Base-by-base conservation (phyloP, 2,113 vertebrate species). In the Copsychus sechellarum region DNA sequence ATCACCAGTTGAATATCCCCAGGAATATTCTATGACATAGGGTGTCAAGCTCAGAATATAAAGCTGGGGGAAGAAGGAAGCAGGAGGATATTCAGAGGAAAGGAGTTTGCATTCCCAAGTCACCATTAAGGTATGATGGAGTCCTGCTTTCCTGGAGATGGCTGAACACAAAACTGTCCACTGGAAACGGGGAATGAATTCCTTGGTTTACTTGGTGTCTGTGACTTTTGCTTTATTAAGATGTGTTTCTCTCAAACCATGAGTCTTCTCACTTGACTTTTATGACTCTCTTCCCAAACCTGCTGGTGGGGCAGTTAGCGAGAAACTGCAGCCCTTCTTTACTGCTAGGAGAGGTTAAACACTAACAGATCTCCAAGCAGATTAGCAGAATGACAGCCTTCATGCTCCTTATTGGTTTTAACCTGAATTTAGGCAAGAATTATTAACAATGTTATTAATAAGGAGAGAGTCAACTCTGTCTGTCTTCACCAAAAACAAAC, bases 391-490 rank as follows among this genome's bases (percentile, higher is more conserved):
- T 15, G 2, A 47, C 2, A 6, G 3, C 2, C 1, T 14, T 53
- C 12, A 25, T 0, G 1, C 33, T 78, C 58, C 50, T 23, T 34
- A 23, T 0, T 14, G 20, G 19, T 28, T 81, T 65, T 53, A 84
- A 78, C 7, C 15, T 57, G 21, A 67, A 38, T 7, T 54, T 4
- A 0, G 25, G 33, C 28, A 84, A 42, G 26, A 40, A 18, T 24
- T 4, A 43, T 12, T 18, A 48, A 47, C 3, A 2, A 3, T 2
- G 14, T 34, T 72, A 40, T 15, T 48, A 51, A 33, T 0, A 8
- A 3, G 34, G 12, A 5, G 0, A 6, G 22, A 53, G 56, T 34
- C 18, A n/a, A 3, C 0, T 23, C 19, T 45, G 0, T 13, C 19
- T 48, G 17, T 10, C 26, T 79, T 43, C 10, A 21, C 17, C 4